A percentile compares a stretch with the other conserved stretches of the same genome.
Conservation (phyloP, 2,113 vertebrate species). For the Tonatia bakeri region DNA sequence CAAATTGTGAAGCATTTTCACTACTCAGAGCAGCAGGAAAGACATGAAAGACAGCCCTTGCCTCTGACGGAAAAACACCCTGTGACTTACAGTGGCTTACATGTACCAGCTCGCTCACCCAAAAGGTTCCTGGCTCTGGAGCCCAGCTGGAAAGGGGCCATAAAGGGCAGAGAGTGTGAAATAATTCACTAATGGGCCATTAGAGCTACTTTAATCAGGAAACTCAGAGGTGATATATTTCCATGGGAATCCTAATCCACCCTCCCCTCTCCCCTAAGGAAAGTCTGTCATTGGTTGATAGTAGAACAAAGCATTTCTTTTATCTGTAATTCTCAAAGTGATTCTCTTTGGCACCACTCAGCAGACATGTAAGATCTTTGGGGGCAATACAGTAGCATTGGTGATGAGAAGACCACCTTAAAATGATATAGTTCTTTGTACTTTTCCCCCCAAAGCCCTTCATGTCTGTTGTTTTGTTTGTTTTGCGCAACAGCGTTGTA, state of each 20-base stretch:
- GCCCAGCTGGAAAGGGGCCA: background rate
- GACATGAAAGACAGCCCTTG: background rate
- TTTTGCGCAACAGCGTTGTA: background rate
- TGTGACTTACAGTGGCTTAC: slow-evolving; percentile 10
- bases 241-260: background rate
- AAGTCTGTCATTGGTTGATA: background rate
- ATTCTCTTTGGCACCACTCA: background rate
- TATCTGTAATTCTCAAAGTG: background rate
- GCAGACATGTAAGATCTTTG: background rate
- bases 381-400: background rate
- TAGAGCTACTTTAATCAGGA: slow-evolving; percentile 19
- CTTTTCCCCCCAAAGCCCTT: background rate
- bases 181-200: slow-evolving; percentile 15
- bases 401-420: background rate
- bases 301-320: background rate
- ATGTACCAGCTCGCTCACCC: background rate
- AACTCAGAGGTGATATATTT: background rate
- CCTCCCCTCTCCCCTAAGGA: background rate
- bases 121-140: background rate
- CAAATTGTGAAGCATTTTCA: background rate
- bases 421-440: background rate
- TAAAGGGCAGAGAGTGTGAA: slow-evolving; percentile 36
- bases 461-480: background rate
- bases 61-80: background rate
- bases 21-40: background rate